Evolutionary conservation across 2,797 vertebrate genomes (phyloP).

Genomic region (Scolopax rusticola): DNA sequence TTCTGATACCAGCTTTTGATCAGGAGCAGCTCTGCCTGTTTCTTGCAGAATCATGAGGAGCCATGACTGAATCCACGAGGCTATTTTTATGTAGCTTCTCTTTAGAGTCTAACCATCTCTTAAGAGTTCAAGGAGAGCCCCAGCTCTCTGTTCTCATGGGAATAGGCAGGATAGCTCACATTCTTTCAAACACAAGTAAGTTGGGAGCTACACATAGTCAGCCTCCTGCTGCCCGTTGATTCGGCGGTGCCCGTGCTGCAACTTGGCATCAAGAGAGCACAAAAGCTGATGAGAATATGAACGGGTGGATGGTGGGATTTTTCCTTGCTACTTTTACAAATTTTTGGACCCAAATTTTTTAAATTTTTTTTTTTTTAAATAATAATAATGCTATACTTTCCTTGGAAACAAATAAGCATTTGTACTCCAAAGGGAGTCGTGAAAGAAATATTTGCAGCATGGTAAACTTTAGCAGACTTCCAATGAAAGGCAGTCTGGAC

Average conservation of each 20-base stretch:
- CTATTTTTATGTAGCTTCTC: neutral
- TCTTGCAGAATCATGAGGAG: neutral
- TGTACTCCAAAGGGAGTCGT: neutral
- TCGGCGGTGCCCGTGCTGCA: neutral
- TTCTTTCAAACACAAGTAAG: neutral
- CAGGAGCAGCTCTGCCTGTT: neutral
- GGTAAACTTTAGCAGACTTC: neutral
- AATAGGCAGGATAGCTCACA: neutral
- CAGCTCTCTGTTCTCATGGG: neutral
- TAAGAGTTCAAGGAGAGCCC: neutral
- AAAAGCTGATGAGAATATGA: neutral
- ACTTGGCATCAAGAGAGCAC: neutral
- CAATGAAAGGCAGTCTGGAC: neutral
- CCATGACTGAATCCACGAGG: neutral
- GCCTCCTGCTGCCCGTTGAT: rapidly evolving
- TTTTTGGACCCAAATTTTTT: neutral
- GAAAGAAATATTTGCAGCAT: neutral
- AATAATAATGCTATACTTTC: neutral
- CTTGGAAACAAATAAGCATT: neutral
- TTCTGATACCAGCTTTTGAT: neutral
- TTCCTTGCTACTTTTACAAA: neutral
- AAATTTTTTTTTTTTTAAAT: neutral
- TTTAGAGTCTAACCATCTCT: neutral
- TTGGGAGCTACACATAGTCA: neutral
- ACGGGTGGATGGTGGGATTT: neutral